These are phyloP conservation scores for Berghia stephanieae DNA, from an alignment of 1,140 invertebrate genomes.

Conservation along the genomic window DNA sequence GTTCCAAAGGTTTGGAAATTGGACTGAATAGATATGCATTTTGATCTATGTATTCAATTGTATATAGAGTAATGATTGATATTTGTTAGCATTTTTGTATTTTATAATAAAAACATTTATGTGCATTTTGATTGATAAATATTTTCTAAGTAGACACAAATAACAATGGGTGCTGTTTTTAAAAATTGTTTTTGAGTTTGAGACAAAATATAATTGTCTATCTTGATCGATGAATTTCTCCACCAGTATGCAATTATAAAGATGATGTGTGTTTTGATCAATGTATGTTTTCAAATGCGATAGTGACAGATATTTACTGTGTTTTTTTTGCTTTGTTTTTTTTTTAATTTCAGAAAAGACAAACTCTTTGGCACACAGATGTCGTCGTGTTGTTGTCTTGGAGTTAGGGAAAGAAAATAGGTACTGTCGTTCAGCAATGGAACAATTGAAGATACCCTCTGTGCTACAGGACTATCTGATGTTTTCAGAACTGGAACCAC, in stretches of 20 bases:
- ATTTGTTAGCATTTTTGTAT: no score
- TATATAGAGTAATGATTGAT: no score
- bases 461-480: conserved; percentile 36
- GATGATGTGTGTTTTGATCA: not conserved
- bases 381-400: conserved; percentile 29
- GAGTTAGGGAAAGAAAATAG: conserved; percentile 19
- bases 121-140: no score
- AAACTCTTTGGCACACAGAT: conserved; percentile 32
- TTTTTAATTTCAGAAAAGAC: conserved; percentile 32
- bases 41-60: no score
- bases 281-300: not conserved
- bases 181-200: not conserved
- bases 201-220: no score
- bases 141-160: not conserved
- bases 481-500: conserved; percentile 32
- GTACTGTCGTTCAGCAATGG: conserved; percentile 24
- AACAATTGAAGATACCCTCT: conserved; percentile 27
- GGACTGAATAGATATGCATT: no score
- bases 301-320: not conserved
- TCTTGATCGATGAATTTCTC: no score
- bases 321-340: not conserved
- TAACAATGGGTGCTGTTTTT: not conserved
- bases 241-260: not conserved
- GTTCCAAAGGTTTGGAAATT: no score
- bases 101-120: no score